Evolutionary conservation across 2,888 invertebrate genomes (phyloP).

Genomic region (Syrista parreyssii): DNA sequence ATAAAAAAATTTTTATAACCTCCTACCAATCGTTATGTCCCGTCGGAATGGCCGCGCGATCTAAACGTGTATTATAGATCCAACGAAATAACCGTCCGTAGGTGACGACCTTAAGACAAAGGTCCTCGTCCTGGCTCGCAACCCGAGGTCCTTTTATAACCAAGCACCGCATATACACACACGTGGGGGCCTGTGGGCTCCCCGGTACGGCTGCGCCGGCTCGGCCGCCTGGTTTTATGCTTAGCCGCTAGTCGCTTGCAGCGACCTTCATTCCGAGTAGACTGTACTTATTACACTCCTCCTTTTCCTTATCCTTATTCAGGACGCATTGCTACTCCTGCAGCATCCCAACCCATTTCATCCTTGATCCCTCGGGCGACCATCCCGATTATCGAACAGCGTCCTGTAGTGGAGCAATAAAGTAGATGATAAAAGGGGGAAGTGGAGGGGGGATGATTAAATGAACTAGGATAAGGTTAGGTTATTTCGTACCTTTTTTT

Average conservation of each 20-base stretch:
- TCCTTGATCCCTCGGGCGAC: too few species aligned
- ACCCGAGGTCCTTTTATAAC: neutral
- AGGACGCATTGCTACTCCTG: too few species aligned
- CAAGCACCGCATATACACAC: neutral
- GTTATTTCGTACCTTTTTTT: neutral
- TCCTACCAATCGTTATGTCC: too few species aligned
- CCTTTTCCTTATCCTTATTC: neutral
- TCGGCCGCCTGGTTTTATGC: too few species aligned
- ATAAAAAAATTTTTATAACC: too few species aligned
- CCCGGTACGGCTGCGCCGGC: neutral
- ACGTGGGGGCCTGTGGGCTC: too few species aligned
- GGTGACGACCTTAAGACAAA: neutral
- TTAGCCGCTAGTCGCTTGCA: too few species aligned
- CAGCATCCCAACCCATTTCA: too few species aligned
- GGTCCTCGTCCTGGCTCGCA: constrained; percentile 2
- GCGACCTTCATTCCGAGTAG: neutral
- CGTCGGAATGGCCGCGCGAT: too few species aligned
- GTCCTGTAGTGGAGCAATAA: neutral
- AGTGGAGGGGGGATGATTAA: neutral
- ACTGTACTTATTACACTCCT: neutral
- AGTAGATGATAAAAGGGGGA: neutral
- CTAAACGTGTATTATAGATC: too few species aligned
- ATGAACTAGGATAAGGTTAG: neutral
- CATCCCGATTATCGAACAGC: too few species aligned
- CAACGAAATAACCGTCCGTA: too few species aligned